Percentiles rank a stretch among this genome's conserved stretches.
Evolutionary conservation across 2,888 invertebrate species (phyloP).

Genomic region (Habroteleia sp.): DNA sequence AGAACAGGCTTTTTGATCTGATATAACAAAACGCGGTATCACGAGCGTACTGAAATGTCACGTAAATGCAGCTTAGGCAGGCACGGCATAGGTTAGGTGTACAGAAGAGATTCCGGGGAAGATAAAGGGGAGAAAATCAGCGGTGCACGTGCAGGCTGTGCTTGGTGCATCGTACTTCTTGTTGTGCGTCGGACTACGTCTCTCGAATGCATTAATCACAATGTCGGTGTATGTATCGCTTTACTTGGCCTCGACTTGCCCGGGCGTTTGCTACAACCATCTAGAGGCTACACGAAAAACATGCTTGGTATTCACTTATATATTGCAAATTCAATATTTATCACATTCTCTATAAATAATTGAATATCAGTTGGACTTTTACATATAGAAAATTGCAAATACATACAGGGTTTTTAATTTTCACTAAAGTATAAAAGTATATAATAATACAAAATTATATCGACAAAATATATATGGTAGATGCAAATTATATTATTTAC

Average conservation of each 20-base stretch:
- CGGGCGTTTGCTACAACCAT: slow-evolving; percentile 48
- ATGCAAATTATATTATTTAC: no score
- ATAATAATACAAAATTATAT: no score
- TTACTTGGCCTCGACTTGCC: slow-evolving; percentile 60
- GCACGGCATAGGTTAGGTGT: slow-evolving; percentile 61
- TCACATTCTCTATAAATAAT: slow-evolving; percentile 20
- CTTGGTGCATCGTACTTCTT: slow-evolving; percentile 70
- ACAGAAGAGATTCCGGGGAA: slow-evolving; percentile 67
- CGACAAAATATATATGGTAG: no score
- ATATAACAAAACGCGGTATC: slow-evolving; percentile 64
- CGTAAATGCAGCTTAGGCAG: slow-evolving; percentile 58
- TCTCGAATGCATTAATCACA: slow-evolving; percentile 78
- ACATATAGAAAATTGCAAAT: no score
- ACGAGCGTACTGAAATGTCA: slow-evolving; percentile 66
- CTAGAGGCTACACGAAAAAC: slow-evolving; percentile 45
- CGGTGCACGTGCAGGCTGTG: slow-evolving; percentile 75
- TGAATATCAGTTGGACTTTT: slow-evolving; percentile 20
- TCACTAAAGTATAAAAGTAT: no score
- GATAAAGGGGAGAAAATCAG: slow-evolving; percentile 78
- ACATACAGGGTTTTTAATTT: no score
- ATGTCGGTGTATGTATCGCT: slow-evolving; percentile 59
- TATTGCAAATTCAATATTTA: slow-evolving; percentile 55
- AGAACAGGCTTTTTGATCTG: slow-evolving; percentile 54
- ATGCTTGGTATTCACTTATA: slow-evolving; percentile 43
- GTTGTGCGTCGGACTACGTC: slow-evolving; percentile 70